Conservation (phyloP, 2,797 vertebrate genomes). For the Typhlichthys eigenmanni region DNA sequence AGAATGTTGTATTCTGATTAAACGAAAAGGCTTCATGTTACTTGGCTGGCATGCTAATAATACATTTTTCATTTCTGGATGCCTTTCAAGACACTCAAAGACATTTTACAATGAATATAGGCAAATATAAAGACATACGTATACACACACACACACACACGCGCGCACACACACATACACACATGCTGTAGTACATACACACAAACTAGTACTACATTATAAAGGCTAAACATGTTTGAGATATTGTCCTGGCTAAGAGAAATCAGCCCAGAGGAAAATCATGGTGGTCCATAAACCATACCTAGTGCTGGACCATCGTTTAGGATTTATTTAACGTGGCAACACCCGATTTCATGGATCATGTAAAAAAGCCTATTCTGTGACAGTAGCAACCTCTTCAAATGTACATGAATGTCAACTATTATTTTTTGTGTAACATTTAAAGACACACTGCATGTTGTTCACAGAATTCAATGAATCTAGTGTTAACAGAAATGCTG, state of each 20-base stretch:
- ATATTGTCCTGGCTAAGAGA: slow-evolving; percentile 26
- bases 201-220: slow-evolving; percentile 24
- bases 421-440: too few species aligned
- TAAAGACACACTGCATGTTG: too few species aligned
- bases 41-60: slow-evolving; percentile 5
- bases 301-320: slow-evolving; percentile 1
- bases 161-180: too few species aligned
- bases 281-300: slow-evolving; percentile 27
- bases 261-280: slow-evolving; percentile 27
- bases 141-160: too few species aligned
- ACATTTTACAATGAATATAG: too few species aligned
- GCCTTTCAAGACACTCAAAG: too few species aligned
- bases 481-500: too few species aligned
- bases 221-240: slow-evolving; percentile 34
- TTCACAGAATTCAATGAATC: too few species aligned
- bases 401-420: too few species aligned
- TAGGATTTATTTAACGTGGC: slow-evolving; percentile 15
- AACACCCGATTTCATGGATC: slow-evolving; percentile 13
- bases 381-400: too few species aligned
- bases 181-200: slow-evolving; percentile 7
- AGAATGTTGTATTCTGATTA: not conserved
- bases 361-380: not conserved
- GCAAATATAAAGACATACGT: too few species aligned
- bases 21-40: not conserved
- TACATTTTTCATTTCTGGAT: too few species aligned